Base-by-base conservation (phyloP, 2,888 invertebrate genomes). In the Andrena bucephala region DNA sequence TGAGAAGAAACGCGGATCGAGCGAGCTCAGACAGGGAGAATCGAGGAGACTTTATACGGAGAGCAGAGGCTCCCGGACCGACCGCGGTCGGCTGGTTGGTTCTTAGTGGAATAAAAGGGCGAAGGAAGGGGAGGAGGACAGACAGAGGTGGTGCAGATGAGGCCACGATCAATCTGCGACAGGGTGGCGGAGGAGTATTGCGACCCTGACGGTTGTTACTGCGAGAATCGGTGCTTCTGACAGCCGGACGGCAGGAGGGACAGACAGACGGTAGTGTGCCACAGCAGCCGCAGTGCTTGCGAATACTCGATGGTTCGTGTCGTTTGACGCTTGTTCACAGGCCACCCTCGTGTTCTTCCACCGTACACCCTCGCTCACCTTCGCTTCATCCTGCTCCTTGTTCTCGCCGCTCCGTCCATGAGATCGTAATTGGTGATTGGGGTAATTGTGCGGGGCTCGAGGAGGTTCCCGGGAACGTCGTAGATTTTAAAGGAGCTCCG, bases 261-360 rank as follows among this genome's bases (percentile, higher is more conserved):
- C 90, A 90, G 91, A 92, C 89, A 87, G 90, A 92, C 92, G 91
- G 90, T 93, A 92, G 93, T 92, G 92, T 92, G 92, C 92, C 91
- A 93, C 92, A 93, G 93, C 93, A 91, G 92, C 92, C 92, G 91
- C 92, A 91, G 92, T 92, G 91, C 92, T 92, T 92, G 92, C 92
- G 92, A 93, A 90, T 94, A 93, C 93, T 94, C 94, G 92, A 94
- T 94, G 94, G 94, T 94, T 93, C 86, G 89, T 87, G 84, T 84
- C 84, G 79, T 84, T 84, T 87, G 66, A 81, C 76, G 81, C 86
- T 88, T 79, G 70, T 81, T 65, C 80, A 42, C 54, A 24, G 63
- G 52, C 63, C 59, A 60, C 62, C 63, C 52, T 62, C 31, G 33
- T 57, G 50, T 68, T 62, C 50, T 42, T 63, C 62, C 54, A 33